Evolutionary conservation across 2,888 invertebrate species (phyloP), one percentile per base, ranked within the genome.

Genomic region (Ypsolopha sequella): DNA sequence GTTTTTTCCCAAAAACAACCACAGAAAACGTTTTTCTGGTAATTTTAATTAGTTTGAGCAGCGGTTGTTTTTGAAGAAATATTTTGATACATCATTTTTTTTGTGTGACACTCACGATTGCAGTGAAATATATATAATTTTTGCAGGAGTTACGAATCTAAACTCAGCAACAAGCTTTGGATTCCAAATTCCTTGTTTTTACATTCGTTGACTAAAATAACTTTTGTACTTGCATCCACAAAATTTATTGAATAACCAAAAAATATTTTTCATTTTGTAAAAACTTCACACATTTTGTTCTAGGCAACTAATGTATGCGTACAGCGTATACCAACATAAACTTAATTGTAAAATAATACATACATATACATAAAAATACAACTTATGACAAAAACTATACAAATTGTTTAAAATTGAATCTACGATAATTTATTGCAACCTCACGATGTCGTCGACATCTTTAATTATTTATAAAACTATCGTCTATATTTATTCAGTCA

Each of bases 391-490:
- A 63, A 63, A 64, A 56, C 66, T 74, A 73, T 70, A 68, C 71
- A 72, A 68, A 63, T 56, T 56, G 52, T 59, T 58, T 58, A 54
- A 58, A 57, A 53, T 8, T 10, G 35, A 35, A 35, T 36, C 14
- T 47, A 47, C 56, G 59, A 62, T 56, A 54, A 55, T 60, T 79
- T 82, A 82, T 82, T 81, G 82, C 82, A 80, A 78, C 76, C 55
- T 58, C 54, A 59, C 72, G 68, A 70, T 64, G 73, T 70, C 74
- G 63, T 63, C 63, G 71, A 76, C 75, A 72, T 64, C 70, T 59
- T 61, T 4, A 41, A 7, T 41, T 11, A 11, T 41, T 11, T 11
- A 11, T 11, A 41, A 10, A 41, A 7, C 11, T 11, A 41, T 41
- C 2, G 41, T 10, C 11, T 11, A 41, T 11, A 41, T 7, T n/a